Base-by-base conservation (phyloP, 2,113 vertebrate genomes). In the Ictalurus furcatus region DNA sequence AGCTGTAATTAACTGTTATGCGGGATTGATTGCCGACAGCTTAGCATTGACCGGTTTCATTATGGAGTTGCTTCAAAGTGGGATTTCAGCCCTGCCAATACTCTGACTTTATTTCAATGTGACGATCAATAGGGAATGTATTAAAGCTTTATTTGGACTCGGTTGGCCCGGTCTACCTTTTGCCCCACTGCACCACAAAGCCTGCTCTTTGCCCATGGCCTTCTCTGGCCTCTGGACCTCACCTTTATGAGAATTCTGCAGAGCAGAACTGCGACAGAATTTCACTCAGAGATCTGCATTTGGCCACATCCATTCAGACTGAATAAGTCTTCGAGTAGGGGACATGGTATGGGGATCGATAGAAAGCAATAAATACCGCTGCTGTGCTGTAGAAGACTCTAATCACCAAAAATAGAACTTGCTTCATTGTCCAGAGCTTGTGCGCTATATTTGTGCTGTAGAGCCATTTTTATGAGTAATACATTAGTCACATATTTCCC, bases 1-100 rank as follows among this genome's bases (percentile, higher is more conserved):
- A 92, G 94, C 95, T 95, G 95, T 96, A 96, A 96, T 96, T 95
- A 96, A 95, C 95, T 96, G 94, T 96, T 95, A 95, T 96, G 94
- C 92, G 91, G 92, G 94, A 96, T 96, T 96, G 95, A 96, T 96
- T 95, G 95, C 90, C 92, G 94, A 95, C 95, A 95, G 94, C 95
- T 96, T 95, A 95, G 92, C 95, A 96, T 96, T 95, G 96, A 96
- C 94, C 94, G 94, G 93, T 94, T 96, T 96, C 95, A 96, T 96
- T 96, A 96, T 96, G 92, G 95, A 96, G 95, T 95, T 93, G 94
- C 94, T 95, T 96, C 94, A 96, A 96, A 95, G 95, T 94, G 92
- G 94, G 94, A 96, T 96, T 96, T 94, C 93, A 92, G 92, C 89
- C 91, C 94, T 96, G 96, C 95, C 96, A 96, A 96, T 96, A 95